Conservation (phyloP, 2,797 vertebrate genomes). For the Urophycis tenuis region DNA sequence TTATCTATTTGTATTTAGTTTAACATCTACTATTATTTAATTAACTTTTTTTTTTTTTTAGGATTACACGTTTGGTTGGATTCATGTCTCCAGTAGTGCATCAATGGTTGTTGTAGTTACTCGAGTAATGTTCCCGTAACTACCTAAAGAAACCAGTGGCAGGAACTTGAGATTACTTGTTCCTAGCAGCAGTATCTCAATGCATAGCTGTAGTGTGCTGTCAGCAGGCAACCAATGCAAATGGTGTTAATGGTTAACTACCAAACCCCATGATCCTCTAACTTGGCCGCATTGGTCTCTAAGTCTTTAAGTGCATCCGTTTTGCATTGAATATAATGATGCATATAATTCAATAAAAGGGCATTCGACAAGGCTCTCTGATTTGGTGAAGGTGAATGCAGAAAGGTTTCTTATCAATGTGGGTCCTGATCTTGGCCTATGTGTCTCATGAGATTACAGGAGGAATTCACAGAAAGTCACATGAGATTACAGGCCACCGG, state of each 20-base stretch:
- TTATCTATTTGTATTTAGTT: not conserved
- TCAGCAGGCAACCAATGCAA: not conserved
- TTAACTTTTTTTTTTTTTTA: not conserved
- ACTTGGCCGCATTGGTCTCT: not conserved
- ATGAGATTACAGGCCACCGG: too few relatives aligned
- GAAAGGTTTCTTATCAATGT: not conserved
- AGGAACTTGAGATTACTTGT: not conserved
- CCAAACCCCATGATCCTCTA: conserved; percentile 4
- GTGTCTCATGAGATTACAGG: not conserved
- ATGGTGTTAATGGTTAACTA: conserved; percentile 1
- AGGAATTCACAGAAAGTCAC: too few relatives aligned
- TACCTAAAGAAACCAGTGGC: too few relatives aligned
- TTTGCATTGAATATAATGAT: not conserved
- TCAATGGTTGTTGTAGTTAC: not conserved
- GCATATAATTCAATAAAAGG: not conserved
- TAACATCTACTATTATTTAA: too few relatives aligned
- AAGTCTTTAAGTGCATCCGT: not conserved
- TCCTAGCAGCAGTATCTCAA: not conserved
- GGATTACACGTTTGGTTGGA: not conserved
- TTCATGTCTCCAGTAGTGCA: not conserved
- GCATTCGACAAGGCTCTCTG: not conserved
- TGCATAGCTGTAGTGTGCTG: not conserved
- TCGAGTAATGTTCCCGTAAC: not conserved
- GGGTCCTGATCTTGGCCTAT: not conserved
- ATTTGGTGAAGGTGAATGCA: not conserved